Base-by-base conservation (phyloP, 2,113 vertebrate species). In the Cervus canadensis region DNA sequence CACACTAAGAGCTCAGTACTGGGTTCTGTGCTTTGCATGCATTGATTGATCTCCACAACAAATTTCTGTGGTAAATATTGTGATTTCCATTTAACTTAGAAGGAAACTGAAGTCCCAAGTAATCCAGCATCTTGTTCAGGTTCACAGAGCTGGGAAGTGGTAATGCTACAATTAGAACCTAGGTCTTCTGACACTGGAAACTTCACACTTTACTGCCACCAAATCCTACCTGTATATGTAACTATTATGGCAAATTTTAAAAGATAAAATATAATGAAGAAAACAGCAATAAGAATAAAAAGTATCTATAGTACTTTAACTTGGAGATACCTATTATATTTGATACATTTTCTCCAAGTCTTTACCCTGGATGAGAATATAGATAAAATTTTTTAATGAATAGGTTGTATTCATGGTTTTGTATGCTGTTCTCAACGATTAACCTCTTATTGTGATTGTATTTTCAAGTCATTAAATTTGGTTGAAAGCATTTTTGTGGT, bases 381-480 rank as follows among this genome's bases (percentile, higher is more conserved):
- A 81, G 21, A 67, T 36, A 78, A 48, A 30, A 16, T 71, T 91
- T 97, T 84, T 40, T n/a, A 71, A 82, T 71, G 5, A 88, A 26
- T 3, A 76, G 62, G 0, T 48, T 95, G 88, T 91, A 91, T 57
- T 60, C 50, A 40, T 87, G 76, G 8, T 56, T 82, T 84, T 86
- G 11, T 85, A 36, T 17, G 89, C 30, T 57, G 5, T 14, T 97
- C 97, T 82, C 91, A 97, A 71, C 36, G 88, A 90, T 92, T 96
- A 92, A 93, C 57, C 50, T 87, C 33, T 96, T 93, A 74, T 78
- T 92, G 36, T 85, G 14, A 95, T 43, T 25, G 45, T 88, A 94
- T 86, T 89, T 94, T 76, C 33, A 96, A 76, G 62, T 89, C 81
- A 83, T 96, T 94, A 64, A 57, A 78, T 94, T 97, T 89, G 87